Base-by-base conservation (phyloP, 2,113 vertebrate genomes). In the Parus major region DNA sequence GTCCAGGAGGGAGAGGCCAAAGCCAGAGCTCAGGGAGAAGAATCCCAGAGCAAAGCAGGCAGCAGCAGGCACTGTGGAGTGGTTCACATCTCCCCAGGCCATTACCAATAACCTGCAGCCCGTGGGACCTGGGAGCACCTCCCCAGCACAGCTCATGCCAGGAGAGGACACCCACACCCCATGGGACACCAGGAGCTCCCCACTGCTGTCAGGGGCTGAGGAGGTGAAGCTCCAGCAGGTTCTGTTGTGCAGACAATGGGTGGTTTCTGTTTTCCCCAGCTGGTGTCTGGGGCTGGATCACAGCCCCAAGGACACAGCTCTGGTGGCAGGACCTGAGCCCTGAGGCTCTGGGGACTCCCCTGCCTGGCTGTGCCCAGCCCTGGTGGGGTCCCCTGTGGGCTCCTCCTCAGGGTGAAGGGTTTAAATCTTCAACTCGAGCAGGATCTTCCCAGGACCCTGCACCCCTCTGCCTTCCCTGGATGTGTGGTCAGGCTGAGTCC, bases 121-220 rank as follows among this genome's bases (percentile, higher is more conserved):
- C 28, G 5, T 1, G 36, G 23, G 61, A 28, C 6, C n/a, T 60
- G 80, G 53, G 18, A 42, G 9, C 35, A 5, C 1, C 52, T 60
- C 25, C 15, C 17, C 28, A 42, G 0, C 25, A 42, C 31, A 59
- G 52, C 27, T 27, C 6, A 0, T 5, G 18, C 31, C 15, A 9
- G 47, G 29, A 75, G 28, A 12, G 14, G 22, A 78, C n/a, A 57
- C 19, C 15, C 27, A 9, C 1, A 1, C 10, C 61, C 70, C 10
- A 0, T 8, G 42, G 86, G 41, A 17, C 60, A 17, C 22, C 10
- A 2, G n/a, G 22, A 39, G 10, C 27, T 47, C 13, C 59, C 15
- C 1, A 0, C 27, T 47, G 27, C 61, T 5, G 12, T 12, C 0
- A 0, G 35, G 5, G 53, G 36, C 19, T 2, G 13, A 19, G 11